phyloP scores from a whole-genome alignment of 1,140 invertebrate species.

The fruit fly (Drosophila melanogaster) region Release_6_plus_ISO1_MT NT_033777.3:19181001-19181500 shows the following conservation, averaged over 20 bases:
- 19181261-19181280: too few species aligned
- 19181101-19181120: conserved; percentile 74
- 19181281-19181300: too few species aligned
- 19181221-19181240: conserved; percentile 10
- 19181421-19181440: too few species aligned
- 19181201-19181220: conserved; percentile 24
- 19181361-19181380: too few species aligned
- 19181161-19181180: conserved; percentile 31
- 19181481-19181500: too few species aligned
- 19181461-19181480: too few species aligned
- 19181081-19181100: conserved; percentile 58
- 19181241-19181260: not conserved
- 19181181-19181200: conserved; percentile 24
- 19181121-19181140: conserved; percentile 65
- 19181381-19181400: too few species aligned
- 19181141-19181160: conserved; percentile 60
- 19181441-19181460: not conserved
- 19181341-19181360: too few species aligned
- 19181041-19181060: conserved; percentile 51
- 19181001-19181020: conserved; percentile 72
- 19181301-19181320: too few species aligned
- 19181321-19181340: too few species aligned
- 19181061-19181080: conserved; percentile 40
- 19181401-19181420: too few species aligned
- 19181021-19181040: conserved; percentile 42